Conservation (phyloP, 2,113 vertebrate species). For the cat (Felis catus) region DNA sequence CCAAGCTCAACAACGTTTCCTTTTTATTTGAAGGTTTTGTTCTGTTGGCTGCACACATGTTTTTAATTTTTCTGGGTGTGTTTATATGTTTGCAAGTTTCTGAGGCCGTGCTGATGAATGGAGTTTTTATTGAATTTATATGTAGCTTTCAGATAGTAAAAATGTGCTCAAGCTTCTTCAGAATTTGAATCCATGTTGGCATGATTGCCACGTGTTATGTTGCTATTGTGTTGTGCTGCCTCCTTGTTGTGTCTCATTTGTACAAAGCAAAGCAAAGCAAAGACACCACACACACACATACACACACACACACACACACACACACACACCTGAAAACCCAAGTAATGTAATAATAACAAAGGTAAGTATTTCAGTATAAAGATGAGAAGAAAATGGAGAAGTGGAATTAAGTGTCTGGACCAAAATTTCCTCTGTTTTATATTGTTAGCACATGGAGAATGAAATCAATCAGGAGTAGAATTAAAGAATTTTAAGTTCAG, state of each 20-base stretch:
- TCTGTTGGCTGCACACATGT: constrained; percentile 62
- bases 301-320: not conserved
- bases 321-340: not conserved
- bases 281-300: not conserved
- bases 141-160: constrained; percentile 69
- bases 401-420: not conserved
- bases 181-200: not conserved
- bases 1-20: not conserved
- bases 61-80: constrained; percentile 63
- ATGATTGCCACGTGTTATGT: not conserved
- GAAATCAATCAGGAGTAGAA: not conserved
- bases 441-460: not conserved
- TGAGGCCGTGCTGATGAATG: constrained; percentile 69
- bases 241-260: not conserved
- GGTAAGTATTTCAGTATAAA: not conserved
- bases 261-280: not conserved
- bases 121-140: constrained; percentile 72
- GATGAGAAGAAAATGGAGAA: not conserved
- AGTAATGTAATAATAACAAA: not conserved
- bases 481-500: not conserved
- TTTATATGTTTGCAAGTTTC: constrained; percentile 75
- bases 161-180: constrained; percentile 33
- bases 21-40: constrained; percentile 49
- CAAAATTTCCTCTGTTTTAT: not conserved
- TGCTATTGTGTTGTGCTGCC: not conserved